phyloP scores from a whole-genome alignment of 2,113 vertebrate genomes.

The Bufo bufo region DNA sequence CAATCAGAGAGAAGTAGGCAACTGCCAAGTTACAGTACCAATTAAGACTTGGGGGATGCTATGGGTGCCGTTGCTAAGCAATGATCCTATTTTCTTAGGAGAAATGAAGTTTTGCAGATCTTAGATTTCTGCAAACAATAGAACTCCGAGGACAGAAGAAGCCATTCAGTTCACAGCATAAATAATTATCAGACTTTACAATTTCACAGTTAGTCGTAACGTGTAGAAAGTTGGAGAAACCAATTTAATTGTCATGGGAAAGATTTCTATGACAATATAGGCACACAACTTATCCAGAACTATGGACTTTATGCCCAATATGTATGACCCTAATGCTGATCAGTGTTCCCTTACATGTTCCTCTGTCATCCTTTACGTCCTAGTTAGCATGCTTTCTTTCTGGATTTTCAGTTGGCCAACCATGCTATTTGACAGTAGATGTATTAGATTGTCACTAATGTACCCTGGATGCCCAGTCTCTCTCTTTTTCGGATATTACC shows the following conservation, averaged over 20 bases:
- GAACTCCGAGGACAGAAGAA: conserved; percentile 28
- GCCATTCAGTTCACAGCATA: conserved; percentile 39
- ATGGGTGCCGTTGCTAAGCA: conserved; percentile 41
- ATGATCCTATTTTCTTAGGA: conserved; percentile 27
- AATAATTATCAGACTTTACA: conserved; percentile 40
- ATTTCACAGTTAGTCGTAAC: background rate
- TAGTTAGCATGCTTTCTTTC: background rate
- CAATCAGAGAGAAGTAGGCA: conserved; percentile 45
- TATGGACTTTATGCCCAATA: background rate
- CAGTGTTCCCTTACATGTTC: background rate
- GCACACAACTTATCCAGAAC: background rate
- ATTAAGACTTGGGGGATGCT: conserved; percentile 40
- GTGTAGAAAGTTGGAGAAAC: conserved; percentile 15
- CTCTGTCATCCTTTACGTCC: background rate
- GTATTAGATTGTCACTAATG: background rate
- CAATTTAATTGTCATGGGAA: background rate
- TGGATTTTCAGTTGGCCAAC: background rate
- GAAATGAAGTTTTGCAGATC: conserved; percentile 46
- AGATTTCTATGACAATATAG: background rate
- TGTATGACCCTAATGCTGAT: background rate
- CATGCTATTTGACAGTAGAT: background rate
- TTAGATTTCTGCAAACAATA: conserved; percentile 36
- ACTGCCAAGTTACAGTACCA: conserved; percentile 47
- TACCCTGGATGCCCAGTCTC: background rate
- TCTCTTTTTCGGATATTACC: background rate